Percentiles rank a stretch among this genome's conserved stretches.
These are phyloP conservation scores for Branchellion lobata DNA, from an alignment of 2,888 invertebrate genomes.

Conservation along the genomic window DNA sequence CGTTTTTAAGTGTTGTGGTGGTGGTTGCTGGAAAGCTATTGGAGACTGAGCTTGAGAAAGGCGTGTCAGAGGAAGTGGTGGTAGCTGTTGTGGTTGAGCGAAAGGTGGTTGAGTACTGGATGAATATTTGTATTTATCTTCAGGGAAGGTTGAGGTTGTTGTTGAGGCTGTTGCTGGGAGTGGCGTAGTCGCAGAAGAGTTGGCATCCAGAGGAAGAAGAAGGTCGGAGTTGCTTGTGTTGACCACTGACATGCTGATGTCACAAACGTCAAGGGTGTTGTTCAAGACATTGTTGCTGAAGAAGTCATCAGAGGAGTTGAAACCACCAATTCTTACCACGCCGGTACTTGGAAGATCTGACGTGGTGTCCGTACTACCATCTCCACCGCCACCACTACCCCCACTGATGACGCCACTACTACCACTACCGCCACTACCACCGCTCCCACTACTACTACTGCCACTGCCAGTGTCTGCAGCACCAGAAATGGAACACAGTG, in stretches of 20 bases:
- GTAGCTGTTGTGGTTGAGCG: neutral
- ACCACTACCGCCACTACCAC: too few species aligned
- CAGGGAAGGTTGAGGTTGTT: constrained; percentile 4
- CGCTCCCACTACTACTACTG: too few species aligned
- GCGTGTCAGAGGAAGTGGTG: neutral
- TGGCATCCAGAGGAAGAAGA: neutral
- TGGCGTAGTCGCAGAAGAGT: neutral
- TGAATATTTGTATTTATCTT: too few species aligned
- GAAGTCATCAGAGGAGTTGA: neutral
- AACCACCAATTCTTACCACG: neutral
- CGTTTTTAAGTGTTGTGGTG: too few species aligned
- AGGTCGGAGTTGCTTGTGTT: neutral
- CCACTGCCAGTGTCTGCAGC: neutral
- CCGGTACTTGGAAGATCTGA: too few species aligned
- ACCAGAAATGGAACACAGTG: neutral
- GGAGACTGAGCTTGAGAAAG: too few species aligned
- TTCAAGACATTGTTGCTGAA: neutral
- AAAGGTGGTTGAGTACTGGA: neutral
- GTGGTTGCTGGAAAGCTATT: too few species aligned
- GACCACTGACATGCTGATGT: too few species aligned
- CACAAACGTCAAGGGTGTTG: neutral
- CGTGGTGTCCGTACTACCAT: too few species aligned
- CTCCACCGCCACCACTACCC: too few species aligned
- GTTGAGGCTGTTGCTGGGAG: constrained; percentile 13
- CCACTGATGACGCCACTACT: too few species aligned